Evolutionary conservation across 30 jellyfish, hydroid and myxozoan genomes (phyloP), one percentile per base, ranked within the genome.

Genomic region (Hydractinia symbiolongicarpus): DNA sequence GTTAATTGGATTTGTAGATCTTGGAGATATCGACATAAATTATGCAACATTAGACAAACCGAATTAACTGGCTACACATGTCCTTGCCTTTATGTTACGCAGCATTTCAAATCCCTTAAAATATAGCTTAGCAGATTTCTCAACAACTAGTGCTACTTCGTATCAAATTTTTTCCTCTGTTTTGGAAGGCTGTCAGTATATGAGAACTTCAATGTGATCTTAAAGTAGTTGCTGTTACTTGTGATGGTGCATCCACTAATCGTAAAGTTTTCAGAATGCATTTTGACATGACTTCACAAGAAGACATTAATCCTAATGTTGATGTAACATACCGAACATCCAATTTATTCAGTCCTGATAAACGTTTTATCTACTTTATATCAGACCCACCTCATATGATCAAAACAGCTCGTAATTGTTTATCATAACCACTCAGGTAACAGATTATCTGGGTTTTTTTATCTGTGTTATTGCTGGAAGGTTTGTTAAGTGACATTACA

Each of bases 121-220:
- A 6, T 82, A 4, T 79, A 73, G 92, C 54, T 61, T 87, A 62
- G 95, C 94, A 16, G 67, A 87, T 58, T 87, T 87, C 75, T 88
- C 95, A 53, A 87, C 95, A 19, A 81, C 89, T 60, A 78, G 89
- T 84, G 85, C 78, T 64, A 84, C 89, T 5, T 66, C 94, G 13
- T 77, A 55, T 66, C 94, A 84, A 56, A 75, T 88, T 58, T 79
- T n/a, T 88, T 61, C 89, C 89, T 67, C 8, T 88, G 61, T 82
- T 88, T 57, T 82, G 94, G 94, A 73, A 84, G 67, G 83, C 88
- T 10, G 84, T 84, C 58, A 40, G 74, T 53, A 66, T 86, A n/a
- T 86, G 79, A 7, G 90, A 86, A 58, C 58, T 30, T 55, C 70
- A 54, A 76, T 50, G 76, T 73, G 58, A 76, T 68, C 61, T 87